Evolutionary conservation across 2,888 invertebrate genomes (phyloP).

Genomic region (Sminthurides aquaticus): DNA sequence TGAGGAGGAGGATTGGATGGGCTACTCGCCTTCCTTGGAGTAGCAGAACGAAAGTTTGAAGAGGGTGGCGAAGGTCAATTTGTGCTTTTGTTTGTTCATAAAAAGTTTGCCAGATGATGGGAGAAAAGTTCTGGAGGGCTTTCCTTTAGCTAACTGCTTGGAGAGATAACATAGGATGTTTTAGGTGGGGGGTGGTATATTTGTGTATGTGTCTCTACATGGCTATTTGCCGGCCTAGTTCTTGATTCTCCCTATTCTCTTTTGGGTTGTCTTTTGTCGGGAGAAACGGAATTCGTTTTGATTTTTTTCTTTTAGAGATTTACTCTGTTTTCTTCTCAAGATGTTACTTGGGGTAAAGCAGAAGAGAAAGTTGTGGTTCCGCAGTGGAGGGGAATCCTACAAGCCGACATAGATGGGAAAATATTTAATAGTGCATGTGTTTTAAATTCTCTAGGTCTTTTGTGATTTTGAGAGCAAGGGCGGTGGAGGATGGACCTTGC

Average conservation of each 20-base stretch:
- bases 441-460: conserved; percentile 28
- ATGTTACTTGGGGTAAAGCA: too few relatives aligned
- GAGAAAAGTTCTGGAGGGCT: neutral
- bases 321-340: too few relatives aligned
- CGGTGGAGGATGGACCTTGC: conserved; percentile 36
- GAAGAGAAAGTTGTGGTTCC: neutral
- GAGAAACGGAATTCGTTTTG: too few relatives aligned
- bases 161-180: neutral
- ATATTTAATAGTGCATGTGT: neutral
- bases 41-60: neutral
- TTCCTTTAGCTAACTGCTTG: too few relatives aligned
- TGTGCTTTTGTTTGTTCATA: neutral
- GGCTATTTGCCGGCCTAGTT: too few relatives aligned
- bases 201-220: too few relatives aligned
- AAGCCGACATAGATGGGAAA: neutral
- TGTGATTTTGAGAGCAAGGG: conserved; percentile 34
- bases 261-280: too few relatives aligned
- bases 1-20: neutral
- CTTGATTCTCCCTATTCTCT: too few relatives aligned
- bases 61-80: neutral
- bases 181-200: too few relatives aligned
- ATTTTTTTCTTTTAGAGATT: too few relatives aligned
- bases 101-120: neutral
- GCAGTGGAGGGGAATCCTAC: neutral
- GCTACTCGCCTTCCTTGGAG: neutral